Evolutionary conservation across 2,888 invertebrate genomes (phyloP).

Genomic region (Shargacucullia verbasci): DNA sequence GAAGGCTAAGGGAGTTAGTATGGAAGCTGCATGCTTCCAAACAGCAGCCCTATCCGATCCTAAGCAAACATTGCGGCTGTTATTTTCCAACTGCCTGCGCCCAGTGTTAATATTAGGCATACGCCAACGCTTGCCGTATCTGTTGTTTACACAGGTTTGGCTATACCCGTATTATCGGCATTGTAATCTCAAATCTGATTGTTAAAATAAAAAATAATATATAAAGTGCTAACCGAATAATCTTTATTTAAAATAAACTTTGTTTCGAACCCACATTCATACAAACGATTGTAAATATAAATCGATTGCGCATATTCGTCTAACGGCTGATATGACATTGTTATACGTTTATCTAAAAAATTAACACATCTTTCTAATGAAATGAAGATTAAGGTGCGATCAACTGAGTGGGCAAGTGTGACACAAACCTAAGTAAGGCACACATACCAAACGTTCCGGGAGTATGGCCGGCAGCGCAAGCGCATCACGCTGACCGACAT

Average conservation of each 20-base stretch:
- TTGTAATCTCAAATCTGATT: too few relatives aligned
- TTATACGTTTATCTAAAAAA: too few relatives aligned
- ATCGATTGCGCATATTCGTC: too few relatives aligned
- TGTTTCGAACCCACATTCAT: too few relatives aligned
- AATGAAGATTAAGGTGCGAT: slow-evolving; percentile 52
- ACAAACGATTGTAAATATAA: too few relatives aligned
- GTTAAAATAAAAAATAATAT: too few relatives aligned
- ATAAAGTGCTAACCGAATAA: too few relatives aligned
- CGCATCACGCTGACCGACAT: slow-evolving; percentile 53
- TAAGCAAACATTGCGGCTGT: slow-evolving; percentile 65
- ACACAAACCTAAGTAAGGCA: slow-evolving; percentile 61
- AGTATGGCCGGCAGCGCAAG: slow-evolving; percentile 36
- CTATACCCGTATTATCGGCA: slow-evolving; percentile 7
- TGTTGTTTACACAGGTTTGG: slow-evolving; percentile 52
- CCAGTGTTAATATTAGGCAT: slow-evolving; percentile 45
- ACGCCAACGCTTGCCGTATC: slow-evolving; percentile 35
- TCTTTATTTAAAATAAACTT: too few relatives aligned
- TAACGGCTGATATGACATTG: too few relatives aligned
- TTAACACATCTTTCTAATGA: slow-evolving; percentile 43
- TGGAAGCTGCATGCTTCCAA: slow-evolving; percentile 39
- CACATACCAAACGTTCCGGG: slow-evolving; percentile 60
- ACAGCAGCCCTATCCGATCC: slow-evolving; percentile 59
- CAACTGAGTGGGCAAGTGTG: slow-evolving; percentile 52
- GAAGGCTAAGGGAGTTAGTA: slow-evolving; percentile 28
- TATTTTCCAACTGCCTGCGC: slow-evolving; percentile 59